Evolutionary conservation across 1,140 invertebrate species (phyloP).

Genomic region (Ceratoteleas bidentatus): DNA sequence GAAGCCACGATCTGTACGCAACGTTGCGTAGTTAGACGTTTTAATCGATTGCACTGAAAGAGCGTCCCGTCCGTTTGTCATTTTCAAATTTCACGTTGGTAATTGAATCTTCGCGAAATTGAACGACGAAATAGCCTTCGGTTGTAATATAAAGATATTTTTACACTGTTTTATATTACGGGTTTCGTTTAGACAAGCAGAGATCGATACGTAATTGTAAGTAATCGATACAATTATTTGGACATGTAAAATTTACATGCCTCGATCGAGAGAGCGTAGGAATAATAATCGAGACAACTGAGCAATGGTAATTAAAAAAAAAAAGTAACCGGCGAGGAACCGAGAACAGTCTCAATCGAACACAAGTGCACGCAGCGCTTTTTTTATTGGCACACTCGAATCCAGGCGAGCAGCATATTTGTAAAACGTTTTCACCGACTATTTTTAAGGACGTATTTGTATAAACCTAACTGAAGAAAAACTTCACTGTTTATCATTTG

Average conservation of each 20-base stretch:
- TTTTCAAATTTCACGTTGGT: constrained; percentile 22
- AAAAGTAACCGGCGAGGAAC: constrained; percentile 8
- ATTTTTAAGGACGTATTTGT: constrained; percentile 58
- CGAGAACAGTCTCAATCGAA: constrained; percentile 13
- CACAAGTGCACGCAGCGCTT: constrained; percentile 31
- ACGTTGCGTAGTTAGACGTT: no score
- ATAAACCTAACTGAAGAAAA: constrained; percentile 39
- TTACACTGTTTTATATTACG: constrained; percentile 59
- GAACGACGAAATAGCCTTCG: constrained; percentile 23
- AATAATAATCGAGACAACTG: neutral
- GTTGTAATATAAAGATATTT: constrained; percentile 55
- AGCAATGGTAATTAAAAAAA: neutral
- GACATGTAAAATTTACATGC: constrained; percentile 55
- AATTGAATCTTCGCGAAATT: constrained; percentile 32
- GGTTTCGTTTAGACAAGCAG: constrained; percentile 45
- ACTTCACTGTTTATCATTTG: constrained; percentile 18
- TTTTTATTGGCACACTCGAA: constrained; percentile 38
- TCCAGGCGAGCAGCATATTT: constrained; percentile 30
- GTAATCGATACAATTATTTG: constrained; percentile 28
- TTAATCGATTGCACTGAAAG: no score
- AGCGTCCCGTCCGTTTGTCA: neutral
- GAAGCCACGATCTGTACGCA: no score
- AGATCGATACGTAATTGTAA: constrained; percentile 56
- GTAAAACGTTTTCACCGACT: constrained; percentile 52
- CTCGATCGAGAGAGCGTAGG: constrained; percentile 15